A percentile compares a stretch with the other conserved stretches of the same genome.
These are phyloP conservation scores for Agrypnus murinus DNA, from an alignment of 2,888 invertebrate species.

Conservation along the genomic window DNA sequence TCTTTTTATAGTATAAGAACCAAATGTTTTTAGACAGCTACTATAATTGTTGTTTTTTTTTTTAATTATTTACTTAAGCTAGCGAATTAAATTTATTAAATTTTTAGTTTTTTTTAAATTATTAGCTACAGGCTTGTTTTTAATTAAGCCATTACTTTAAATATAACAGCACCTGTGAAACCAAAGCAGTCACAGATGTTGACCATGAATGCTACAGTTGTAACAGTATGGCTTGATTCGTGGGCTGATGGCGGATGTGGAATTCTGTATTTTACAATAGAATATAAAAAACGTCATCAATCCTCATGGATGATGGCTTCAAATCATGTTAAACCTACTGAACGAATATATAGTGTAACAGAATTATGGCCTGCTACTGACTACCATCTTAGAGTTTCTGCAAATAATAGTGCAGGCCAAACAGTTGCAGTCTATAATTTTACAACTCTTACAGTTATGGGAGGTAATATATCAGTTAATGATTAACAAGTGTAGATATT, in stretches of 20 bases:
- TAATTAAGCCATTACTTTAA: too few relatives aligned
- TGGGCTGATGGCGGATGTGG: slow-evolving; percentile 95
- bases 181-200: slow-evolving; percentile 87
- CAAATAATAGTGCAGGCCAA: slow-evolving; percentile 91
- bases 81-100: too few relatives aligned
- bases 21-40: too few relatives aligned
- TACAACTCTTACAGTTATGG: slow-evolving; percentile 85
- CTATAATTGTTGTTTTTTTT: too few relatives aligned
- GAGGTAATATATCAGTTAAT: slow-evolving; percentile 75
- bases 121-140: too few relatives aligned
- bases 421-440: slow-evolving; percentile 89
- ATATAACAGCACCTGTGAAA: slow-evolving; percentile 83
- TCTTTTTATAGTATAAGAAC: too few relatives aligned
- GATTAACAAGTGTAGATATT: too few relatives aligned
- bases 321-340: slow-evolving; percentile 87
- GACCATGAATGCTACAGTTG: slow-evolving; percentile 89
- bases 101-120: too few relatives aligned
- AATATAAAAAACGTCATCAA: slow-evolving; percentile 81
- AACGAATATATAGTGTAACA: slow-evolving; percentile 86
- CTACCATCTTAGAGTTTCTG: slow-evolving; percentile 84
- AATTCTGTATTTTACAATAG: slow-evolving; percentile 88
- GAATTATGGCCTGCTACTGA: slow-evolving; percentile 85
- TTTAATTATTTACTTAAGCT: too few relatives aligned
- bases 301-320: slow-evolving; percentile 86
- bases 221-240: slow-evolving; percentile 89